A percentile compares a stretch with the other conserved stretches of the same genome.
phyloP scores from a whole-genome alignment of 2,888 invertebrate species.

The Colostygia pectinataria region DNA sequence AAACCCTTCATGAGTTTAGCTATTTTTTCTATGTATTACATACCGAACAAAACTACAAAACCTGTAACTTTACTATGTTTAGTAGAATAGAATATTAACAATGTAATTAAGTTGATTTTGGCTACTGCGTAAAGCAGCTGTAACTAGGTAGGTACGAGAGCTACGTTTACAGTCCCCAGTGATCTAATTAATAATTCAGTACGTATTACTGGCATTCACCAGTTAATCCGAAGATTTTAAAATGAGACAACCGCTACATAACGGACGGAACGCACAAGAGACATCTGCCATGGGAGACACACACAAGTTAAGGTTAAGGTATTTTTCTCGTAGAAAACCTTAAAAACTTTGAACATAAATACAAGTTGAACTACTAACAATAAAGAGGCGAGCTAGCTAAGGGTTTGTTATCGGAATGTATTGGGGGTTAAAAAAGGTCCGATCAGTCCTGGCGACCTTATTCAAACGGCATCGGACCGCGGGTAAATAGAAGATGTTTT shows the following conservation, averaged over 20 bases:
- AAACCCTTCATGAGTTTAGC: no score
- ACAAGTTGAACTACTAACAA: slow-evolving; percentile 10
- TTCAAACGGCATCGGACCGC: slow-evolving; percentile 14
- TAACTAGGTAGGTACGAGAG: neutral
- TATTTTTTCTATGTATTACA: no score
- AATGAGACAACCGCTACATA: neutral
- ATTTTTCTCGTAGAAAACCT: neutral
- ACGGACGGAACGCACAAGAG: no score
- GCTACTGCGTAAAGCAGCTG: neutral
- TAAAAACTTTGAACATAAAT: slow-evolving; percentile 4
- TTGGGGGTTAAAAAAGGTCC: slow-evolving; percentile 29
- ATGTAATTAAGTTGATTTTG: neutral
- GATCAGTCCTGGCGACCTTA: slow-evolving; percentile 23
- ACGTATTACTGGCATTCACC: neutral
- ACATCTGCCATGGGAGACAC: no score
- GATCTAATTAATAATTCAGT: neutral
- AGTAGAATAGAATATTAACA: no score
- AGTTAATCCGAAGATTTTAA: neutral
- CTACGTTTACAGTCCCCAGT: neutral
- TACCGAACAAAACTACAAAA: no score
- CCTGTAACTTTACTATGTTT: no score
- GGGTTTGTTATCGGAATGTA: slow-evolving; percentile 27
- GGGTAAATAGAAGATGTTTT: slow-evolving; percentile 6
- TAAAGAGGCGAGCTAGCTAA: slow-evolving; percentile 7
- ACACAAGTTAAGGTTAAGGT: no score